Evolutionary conservation across 1,140 invertebrate species (phyloP).

Genomic region (Dufourea novaeangliae): DNA sequence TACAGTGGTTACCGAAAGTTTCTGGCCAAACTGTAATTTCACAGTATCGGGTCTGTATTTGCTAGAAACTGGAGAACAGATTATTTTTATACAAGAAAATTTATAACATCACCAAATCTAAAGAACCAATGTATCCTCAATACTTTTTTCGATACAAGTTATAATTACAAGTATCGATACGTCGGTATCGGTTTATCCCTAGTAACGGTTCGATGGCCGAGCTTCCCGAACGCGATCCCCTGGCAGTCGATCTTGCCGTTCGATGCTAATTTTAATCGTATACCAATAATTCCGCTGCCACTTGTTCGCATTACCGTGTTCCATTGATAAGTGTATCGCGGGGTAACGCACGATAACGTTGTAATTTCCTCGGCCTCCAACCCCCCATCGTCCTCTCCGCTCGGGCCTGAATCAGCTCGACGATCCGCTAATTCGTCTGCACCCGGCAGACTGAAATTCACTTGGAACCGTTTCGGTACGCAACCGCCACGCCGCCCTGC

Average conservation of each 20-base stretch:
- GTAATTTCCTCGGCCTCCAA: conserved; percentile 46
- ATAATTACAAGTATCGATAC: too few species aligned
- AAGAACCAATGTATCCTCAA: too few species aligned
- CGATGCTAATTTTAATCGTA: conserved; percentile 20
- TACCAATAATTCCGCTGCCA: neutral
- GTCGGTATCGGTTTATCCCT: too few species aligned
- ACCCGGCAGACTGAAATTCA: conserved; percentile 52
- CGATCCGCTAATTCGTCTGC: conserved; percentile 58
- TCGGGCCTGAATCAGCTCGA: conserved; percentile 4
- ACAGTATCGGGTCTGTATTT: too few species aligned
- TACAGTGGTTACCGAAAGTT: too few species aligned
- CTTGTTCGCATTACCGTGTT: conserved; percentile 4
- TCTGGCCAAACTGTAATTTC: too few species aligned
- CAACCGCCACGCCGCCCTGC: conserved; percentile 18
- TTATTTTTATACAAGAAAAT: too few species aligned
- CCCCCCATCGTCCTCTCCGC: neutral
- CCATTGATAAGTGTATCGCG: conserved; percentile 39
- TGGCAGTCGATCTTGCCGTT: neutral
- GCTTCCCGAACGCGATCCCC: neutral
- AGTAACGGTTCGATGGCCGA: too few species aligned
- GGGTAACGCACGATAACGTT: conserved; percentile 58
- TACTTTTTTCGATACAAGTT: too few species aligned
- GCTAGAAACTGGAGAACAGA: too few species aligned
- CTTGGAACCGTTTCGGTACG: conserved; percentile 44
- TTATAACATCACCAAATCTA: too few species aligned